Conservation (phyloP, 2,113 vertebrate species). For the Clarias magur region DNA sequence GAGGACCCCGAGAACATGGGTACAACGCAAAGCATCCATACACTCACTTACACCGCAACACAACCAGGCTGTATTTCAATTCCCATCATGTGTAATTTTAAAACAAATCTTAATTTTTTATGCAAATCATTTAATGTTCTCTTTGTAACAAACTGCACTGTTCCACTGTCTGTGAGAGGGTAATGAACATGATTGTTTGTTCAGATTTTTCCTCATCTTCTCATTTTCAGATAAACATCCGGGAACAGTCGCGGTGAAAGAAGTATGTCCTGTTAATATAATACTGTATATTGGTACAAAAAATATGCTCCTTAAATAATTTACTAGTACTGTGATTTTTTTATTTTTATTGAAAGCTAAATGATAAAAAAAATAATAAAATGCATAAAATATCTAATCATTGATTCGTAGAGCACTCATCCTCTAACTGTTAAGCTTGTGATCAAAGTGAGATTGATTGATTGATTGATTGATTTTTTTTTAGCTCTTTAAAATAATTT, state of each 20-base stretch:
- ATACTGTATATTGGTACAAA: not conserved
- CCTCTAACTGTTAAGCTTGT: not conserved
- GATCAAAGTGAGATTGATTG: not conserved
- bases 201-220: conserved; percentile 24
- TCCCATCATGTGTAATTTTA: not conserved
- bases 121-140: not conserved
- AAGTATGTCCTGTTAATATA: conserved; percentile 59
- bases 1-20: conserved; percentile 59
- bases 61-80: not conserved
- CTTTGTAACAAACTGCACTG: not conserved
- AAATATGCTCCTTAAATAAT: not conserved
- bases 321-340: not conserved
- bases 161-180: not conserved
- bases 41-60: not conserved
- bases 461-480: not conserved
- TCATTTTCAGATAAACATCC: conserved; percentile 60
- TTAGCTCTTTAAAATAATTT: not conserved
- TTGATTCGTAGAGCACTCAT: not conserved
- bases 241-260: conserved; percentile 65
- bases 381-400: not conserved
- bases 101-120: not conserved
- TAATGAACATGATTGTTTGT: not conserved
- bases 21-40: conserved; percentile 20
- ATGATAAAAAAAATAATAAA: not conserved
- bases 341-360: not conserved